Evolutionary conservation across 2,113 vertebrate species (phyloP), one percentile per base, ranked within the genome.

Genomic region (Glareola pratincola): DNA sequence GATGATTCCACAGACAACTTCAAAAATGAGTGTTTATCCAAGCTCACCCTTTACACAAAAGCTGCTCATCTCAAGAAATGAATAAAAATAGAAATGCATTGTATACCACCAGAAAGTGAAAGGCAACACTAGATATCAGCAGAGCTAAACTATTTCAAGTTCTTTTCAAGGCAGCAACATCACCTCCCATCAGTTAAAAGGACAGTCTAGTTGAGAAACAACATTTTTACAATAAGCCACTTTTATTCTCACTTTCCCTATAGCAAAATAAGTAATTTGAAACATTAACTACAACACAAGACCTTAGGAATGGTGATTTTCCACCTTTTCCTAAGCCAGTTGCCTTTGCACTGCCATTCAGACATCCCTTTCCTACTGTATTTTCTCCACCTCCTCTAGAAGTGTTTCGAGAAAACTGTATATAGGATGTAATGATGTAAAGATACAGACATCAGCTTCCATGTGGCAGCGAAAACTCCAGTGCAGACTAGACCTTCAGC

Each of bases 1-100:
- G 94, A 92, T 95, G 95, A 95, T 97, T 98, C 96, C 88, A 95
- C 72, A 94, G 93, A 94, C 87, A 97, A 72, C 92, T 96, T 96
- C 96, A 91, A 51, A 98, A 97, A 97, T 75, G 82, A 98, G 63
- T 90, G 92, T 87, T 85, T 89, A 97, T 86, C 84, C 92, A 95
- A 96, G 67, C 59, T 92, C 96, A 60, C 72, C 74, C 79, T 78
- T 95, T 76, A 80, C 64, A 97, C 81, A 97, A 97, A 97, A 91
- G 82, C 73, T 89, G 86, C 45, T 86, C 34, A 93, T 30, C 87
- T 94, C 72, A 60, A 97, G 63, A 97, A 96, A 97, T 68, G 37
- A 85, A 72, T 97, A 96, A 96, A 97, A 97, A 85, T 76, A 97
- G 82, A 97, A 97, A 96, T 26, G 11, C 29, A 77, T 88, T 57